phyloP scores from a whole-genome alignment of 2,888 invertebrate genomes.

The Hirudinaria manillensis region DNA sequence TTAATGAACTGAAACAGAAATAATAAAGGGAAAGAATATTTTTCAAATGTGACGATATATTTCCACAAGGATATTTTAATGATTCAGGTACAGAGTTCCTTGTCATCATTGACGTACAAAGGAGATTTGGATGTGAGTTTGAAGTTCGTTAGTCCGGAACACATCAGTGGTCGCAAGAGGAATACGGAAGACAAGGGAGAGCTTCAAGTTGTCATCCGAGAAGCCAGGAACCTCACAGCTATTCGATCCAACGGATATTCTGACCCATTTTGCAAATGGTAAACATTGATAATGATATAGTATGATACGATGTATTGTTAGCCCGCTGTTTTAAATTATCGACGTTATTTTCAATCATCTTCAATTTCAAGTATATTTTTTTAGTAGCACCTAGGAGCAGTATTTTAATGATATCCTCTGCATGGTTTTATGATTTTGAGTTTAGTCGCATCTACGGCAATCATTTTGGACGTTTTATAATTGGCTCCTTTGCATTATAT shows the following conservation, averaged over 20 bases:
- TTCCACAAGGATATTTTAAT: no score
- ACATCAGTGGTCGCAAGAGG: constrained; percentile 43
- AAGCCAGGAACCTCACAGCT: constrained; percentile 83
- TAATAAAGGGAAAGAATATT: no score
- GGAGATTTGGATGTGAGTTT: constrained; percentile 87
- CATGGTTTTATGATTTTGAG: no score
- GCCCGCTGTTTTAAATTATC: no score
- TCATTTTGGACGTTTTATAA: neutral
- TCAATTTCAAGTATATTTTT: no score
- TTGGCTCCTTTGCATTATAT: neutral
- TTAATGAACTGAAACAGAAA: no score
- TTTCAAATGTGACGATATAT: no score
- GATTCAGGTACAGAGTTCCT: constrained; percentile 26
- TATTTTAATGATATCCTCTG: no score
- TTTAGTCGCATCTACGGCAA: no score
- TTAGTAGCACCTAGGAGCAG: no score
- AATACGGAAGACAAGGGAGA: constrained; percentile 63
- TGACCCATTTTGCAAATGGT: constrained; percentile 85
- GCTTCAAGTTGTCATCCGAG: constrained; percentile 83
- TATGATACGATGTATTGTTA: neutral
- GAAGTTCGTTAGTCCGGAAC: constrained; percentile 77
- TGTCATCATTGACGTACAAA: constrained; percentile 61
- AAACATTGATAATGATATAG: no score
- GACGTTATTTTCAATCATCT: no score
- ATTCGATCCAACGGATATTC: constrained; percentile 79